phyloP scores from a whole-genome alignment of 2,797 vertebrate species.

The Carcharodon carcharias region DNA sequence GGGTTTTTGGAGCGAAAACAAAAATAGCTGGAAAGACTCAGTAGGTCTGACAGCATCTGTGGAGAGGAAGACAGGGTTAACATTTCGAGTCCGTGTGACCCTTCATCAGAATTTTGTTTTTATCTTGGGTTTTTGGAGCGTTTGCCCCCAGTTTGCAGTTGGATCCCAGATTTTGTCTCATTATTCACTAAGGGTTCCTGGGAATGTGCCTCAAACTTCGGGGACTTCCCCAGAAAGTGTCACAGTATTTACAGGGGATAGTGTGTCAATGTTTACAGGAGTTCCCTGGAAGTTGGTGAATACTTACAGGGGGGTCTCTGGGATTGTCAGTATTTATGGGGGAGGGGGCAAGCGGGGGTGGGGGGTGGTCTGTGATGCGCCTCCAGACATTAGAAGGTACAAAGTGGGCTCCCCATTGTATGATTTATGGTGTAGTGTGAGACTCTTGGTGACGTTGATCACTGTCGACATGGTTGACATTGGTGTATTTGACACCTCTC shows the following conservation, averaged over 20 bases:
- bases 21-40: too few relatives aligned
- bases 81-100: too few relatives aligned
- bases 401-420: neutral
- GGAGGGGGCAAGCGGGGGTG: neutral
- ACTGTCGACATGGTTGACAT: neutral
- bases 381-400: neutral
- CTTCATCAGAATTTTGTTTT: too few relatives aligned
- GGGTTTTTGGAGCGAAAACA: neutral
- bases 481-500: neutral
- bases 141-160: neutral
- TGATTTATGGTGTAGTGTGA: neutral
- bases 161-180: neutral
- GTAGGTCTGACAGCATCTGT: too few relatives aligned
- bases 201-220: neutral
- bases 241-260: neutral
- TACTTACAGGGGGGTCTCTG: neutral
- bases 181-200: neutral
- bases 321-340: neutral
- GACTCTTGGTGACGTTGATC: neutral
- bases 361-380: neutral
- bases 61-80: too few relatives aligned
- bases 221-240: neutral
- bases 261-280: neutral
- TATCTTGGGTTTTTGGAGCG: neutral
- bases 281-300: too few relatives aligned